Conservation (phyloP, 1,140 invertebrate genomes). For the Magallana angulata region DNA sequence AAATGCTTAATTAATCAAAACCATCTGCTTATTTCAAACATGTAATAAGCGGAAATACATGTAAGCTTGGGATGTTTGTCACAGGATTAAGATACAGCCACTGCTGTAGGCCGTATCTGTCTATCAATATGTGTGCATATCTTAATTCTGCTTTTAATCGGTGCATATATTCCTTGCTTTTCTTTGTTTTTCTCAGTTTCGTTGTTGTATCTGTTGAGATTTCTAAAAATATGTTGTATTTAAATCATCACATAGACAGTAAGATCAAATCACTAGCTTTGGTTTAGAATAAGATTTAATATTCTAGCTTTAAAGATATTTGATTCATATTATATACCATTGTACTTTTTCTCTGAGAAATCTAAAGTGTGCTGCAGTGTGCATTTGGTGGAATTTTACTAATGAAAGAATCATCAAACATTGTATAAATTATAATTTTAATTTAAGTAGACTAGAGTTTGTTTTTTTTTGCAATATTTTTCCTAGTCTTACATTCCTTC, state of each 20-base stretch:
- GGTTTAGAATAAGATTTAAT: background rate
- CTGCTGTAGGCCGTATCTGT: too few species aligned
- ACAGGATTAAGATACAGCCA: too few species aligned
- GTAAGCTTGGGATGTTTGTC: too few species aligned
- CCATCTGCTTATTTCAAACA: too few species aligned
- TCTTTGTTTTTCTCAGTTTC: too few species aligned
- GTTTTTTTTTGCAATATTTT: conserved; percentile 28
- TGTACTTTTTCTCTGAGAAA: background rate
- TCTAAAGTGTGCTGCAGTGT: background rate
- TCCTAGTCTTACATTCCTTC: conserved; percentile 28
- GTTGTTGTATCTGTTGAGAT: too few species aligned
- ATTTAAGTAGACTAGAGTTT: background rate
- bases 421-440: background rate
- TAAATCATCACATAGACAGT: background rate
- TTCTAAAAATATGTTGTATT: too few species aligned
- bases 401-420: background rate
- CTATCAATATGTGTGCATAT: too few species aligned
- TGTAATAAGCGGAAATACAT: too few species aligned
- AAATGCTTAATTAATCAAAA: too few species aligned
- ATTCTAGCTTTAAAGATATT: background rate
- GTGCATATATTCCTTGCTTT: too few species aligned
- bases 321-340: background rate
- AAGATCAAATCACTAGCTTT: background rate
- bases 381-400: background rate
- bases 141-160: too few species aligned